Conservation (phyloP, 2,113 vertebrate genomes). For the Scalopus aquaticus region DNA sequence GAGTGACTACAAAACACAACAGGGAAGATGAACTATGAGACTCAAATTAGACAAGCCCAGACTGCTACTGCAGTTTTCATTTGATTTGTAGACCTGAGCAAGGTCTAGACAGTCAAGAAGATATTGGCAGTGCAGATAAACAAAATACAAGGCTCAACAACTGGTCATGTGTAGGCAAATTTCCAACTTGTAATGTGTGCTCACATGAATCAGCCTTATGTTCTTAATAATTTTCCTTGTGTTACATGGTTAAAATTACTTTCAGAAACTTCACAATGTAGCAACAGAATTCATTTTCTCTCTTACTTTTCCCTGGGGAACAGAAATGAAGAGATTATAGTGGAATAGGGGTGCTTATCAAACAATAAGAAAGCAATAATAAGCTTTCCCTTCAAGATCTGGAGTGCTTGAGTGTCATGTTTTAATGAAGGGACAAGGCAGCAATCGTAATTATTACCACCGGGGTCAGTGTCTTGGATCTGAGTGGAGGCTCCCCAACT, state of each 20-base stretch:
- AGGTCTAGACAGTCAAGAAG: background rate
- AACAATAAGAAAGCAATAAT: background rate
- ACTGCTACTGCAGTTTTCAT: background rate
- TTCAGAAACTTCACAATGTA: background rate
- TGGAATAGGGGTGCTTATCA: background rate
- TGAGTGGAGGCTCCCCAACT: accelerated
- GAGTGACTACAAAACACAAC: background rate
- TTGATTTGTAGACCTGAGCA: background rate
- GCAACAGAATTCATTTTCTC: background rate
- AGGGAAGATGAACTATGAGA: background rate
- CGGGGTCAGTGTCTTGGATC: background rate
- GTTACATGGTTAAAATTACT: background rate
- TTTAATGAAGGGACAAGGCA: background rate
- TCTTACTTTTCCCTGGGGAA: background rate
- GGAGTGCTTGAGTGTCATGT: accelerated
- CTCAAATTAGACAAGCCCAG: background rate
- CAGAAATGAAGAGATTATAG: background rate
- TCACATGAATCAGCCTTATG: background rate
- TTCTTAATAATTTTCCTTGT: slow-evolving; percentile 16
- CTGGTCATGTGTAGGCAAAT: background rate
- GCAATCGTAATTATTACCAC: background rate
- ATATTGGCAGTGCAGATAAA: background rate
- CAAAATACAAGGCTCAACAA: background rate
- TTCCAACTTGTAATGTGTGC: background rate
- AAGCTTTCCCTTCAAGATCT: background rate